Evolutionary conservation across 2,888 invertebrate genomes (phyloP), one percentile per base, ranked within the genome.

Genomic region (Calliopum simillimum): DNA sequence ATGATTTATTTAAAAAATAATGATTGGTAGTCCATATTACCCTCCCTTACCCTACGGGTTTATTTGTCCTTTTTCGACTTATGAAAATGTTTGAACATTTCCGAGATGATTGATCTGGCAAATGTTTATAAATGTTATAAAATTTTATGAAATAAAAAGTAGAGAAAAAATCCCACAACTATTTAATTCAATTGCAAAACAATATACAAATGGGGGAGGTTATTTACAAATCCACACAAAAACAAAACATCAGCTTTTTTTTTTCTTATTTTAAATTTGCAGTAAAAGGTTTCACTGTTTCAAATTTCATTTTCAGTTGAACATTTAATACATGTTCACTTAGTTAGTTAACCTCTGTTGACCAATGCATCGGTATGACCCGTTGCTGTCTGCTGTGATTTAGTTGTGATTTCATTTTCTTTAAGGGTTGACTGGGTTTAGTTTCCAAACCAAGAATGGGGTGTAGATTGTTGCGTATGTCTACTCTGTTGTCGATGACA

Each of bases 301-400:
- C 72, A 71, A 74, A 73, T 75, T 71, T 67, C 70, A 64, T 68
- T 62, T 44, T 56, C n/a, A 67, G 19, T 61, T 19, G 43, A 21
- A 46, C 46, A 55, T 51, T 65, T 59, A 59, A 69, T 51, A 41
- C 49, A 47, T 61, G 21, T 43, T 61, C 33, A 41, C 56, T 41
- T 43, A 51, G 66, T 44, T 19, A 61, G 69, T 70, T 78, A 77
- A 77, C 75, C 79, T 77, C 73, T 80, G 58, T 78, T 79, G 82
- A 80, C 80, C 79, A 74, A 73, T 19, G 33, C 25, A 16, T 73
- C 74, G 75, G 74, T 76, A 74, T 81, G 80, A 80, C 78, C 81
- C 77, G 76, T 68, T 53, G 21, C 65, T 63, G 70, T 72, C 67
- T 63, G 47, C 43, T 44, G 49, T 59, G 64, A 64, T 55, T 58